Conservation (phyloP, 2,888 invertebrate genomes). For the Cetonia aurata region DNA sequence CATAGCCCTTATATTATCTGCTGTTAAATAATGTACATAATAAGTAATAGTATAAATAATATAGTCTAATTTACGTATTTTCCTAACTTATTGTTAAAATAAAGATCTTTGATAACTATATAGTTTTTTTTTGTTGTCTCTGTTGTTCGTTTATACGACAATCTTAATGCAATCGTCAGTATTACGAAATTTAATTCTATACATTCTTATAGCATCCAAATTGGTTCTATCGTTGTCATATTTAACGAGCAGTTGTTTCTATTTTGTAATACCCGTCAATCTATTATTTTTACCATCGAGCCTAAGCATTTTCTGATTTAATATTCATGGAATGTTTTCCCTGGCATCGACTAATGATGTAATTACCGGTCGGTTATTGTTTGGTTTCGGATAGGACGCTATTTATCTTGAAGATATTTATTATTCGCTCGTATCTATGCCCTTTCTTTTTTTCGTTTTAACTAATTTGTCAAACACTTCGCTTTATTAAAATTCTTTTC, state of each 20-base stretch:
- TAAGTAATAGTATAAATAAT: too few relatives aligned
- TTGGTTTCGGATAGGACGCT: slow-evolving; percentile 56
- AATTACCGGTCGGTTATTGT: slow-evolving; percentile 59
- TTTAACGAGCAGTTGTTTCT: slow-evolving; percentile 46
- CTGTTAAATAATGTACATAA: too few relatives aligned
- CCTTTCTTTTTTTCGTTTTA: slow-evolving; percentile 34
- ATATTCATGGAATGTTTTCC: slow-evolving; percentile 58
- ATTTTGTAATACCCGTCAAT: slow-evolving; percentile 47
- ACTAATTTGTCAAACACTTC: slow-evolving; percentile 46
- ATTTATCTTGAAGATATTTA: slow-evolving; percentile 54
- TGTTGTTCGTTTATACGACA: too few relatives aligned
- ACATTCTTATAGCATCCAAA: slow-evolving; percentile 11
- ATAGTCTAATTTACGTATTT: too few relatives aligned
- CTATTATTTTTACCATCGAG: slow-evolving; percentile 43
- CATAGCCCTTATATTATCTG: too few relatives aligned
- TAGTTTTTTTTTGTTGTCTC: too few relatives aligned
- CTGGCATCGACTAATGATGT: slow-evolving; percentile 61
- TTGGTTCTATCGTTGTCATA: slow-evolving; percentile 44
- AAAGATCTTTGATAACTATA: too few relatives aligned
- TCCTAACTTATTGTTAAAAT: too few relatives aligned
- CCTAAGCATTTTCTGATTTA: slow-evolving; percentile 51
- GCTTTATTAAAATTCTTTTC: slow-evolving; percentile 45
- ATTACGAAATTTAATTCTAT: not conserved
- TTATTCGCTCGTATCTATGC: slow-evolving; percentile 45
- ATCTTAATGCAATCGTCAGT: too few relatives aligned